Base-by-base conservation (phyloP, 2,888 invertebrate genomes). In the Drosophila infuscata region DNA sequence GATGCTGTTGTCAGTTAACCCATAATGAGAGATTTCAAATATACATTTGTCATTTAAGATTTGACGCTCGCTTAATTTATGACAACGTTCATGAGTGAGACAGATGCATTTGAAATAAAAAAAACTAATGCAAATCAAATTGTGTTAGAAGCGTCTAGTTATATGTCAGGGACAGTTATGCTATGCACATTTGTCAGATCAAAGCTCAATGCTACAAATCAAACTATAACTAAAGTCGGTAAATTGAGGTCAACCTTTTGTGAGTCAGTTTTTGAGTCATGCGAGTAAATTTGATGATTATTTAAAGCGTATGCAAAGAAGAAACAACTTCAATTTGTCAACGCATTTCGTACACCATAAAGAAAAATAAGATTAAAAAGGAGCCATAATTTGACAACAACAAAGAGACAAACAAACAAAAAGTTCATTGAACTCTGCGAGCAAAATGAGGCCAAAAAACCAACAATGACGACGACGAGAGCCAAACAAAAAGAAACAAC, bases 381-480 rank as follows among this genome's bases (percentile, higher is more conserved):
- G 80, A 76, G 80, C 51, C 46, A 49, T 49, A 59, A 59, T 29
- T 51, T n/a, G 41, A 32, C 53, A 33, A n/a, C n/a, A 32, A 53
- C 41, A 49, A 41, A 43, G 30, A 51, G 51, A 29, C 72, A 17
- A 35, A n/a, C 20, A 32, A 33, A 43, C 54, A 38, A 30, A 35
- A 30, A n/a, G 91, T 86, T 91, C 91, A 76, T 78, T 82, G 91
- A 88, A 88, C 88, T 74, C 1, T 51, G 30, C 9, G 54, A 43
- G 57, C 41, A 57, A 80, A 88, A 83, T 88, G 88, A 74, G 88
- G 88, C 88, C 90, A 88, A 79, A 46, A 78, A 69, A 52, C 46
- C 70, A 52, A 71, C 70, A 85, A 77, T 72, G 67, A 76, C 79
- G 67, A 68, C 61, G 53, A 56, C 66, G 51, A 77, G 69, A 68